Evolutionary conservation across 1,140 invertebrate genomes (phyloP).

Genomic region (Popillia japonica): DNA sequence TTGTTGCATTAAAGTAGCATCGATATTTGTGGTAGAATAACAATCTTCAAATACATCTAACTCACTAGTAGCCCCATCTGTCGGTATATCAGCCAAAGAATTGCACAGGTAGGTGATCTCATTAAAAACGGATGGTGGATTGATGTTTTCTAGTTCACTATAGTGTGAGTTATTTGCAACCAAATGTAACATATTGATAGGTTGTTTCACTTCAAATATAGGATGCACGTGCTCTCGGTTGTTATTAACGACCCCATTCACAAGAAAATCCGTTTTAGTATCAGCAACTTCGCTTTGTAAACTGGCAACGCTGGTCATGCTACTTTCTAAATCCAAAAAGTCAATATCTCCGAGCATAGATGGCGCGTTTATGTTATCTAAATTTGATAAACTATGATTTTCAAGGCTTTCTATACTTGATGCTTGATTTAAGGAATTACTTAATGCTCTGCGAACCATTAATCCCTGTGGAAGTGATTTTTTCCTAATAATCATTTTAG

Average conservation of each 20-base stretch:
- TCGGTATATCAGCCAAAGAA: constrained; percentile 66
- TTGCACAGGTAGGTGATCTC: constrained; percentile 71
- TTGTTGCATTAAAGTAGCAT: constrained; percentile 48
- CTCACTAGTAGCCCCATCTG: constrained; percentile 67
- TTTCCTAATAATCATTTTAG: constrained; percentile 62
- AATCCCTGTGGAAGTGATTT: constrained; percentile 74
- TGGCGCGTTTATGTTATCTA: constrained; percentile 84
- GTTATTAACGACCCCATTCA: constrained; percentile 47
- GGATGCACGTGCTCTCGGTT: constrained; percentile 52
- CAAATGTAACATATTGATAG: constrained; percentile 57
- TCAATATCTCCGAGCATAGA: constrained; percentile 82
- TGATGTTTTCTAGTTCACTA: constrained; percentile 71
- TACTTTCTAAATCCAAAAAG: constrained; percentile 74
- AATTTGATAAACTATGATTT: constrained; percentile 65
- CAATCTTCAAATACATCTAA: constrained; percentile 66
- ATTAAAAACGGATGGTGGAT: constrained; percentile 70
- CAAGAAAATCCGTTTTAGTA: constrained; percentile 49
- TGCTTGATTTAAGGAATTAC: constrained; percentile 65
- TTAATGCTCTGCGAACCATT: constrained; percentile 74
- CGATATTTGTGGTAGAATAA: constrained; percentile 60
- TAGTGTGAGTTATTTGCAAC: constrained; percentile 49
- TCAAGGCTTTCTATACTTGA: constrained; percentile 65
- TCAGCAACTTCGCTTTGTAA: constrained; percentile 81
- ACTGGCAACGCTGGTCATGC: constrained; percentile 84
- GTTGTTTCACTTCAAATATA: constrained; percentile 65